phyloP scores from a whole-genome alignment of 2,113 vertebrate genomes.

The Anseranas semipalmata region DNA sequence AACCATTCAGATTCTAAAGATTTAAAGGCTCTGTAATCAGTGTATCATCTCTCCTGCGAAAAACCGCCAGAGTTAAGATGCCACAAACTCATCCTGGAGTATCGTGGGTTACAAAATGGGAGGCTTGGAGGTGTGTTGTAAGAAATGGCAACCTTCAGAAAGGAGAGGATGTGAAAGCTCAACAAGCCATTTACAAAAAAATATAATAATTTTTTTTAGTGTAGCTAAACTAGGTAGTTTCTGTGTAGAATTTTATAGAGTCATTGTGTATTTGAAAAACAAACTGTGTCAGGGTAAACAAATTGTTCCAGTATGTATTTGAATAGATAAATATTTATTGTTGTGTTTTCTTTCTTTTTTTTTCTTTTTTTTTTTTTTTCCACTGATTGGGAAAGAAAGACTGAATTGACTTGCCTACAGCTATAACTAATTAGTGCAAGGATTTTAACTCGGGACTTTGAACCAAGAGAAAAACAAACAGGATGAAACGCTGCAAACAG shows the following conservation, averaged over 20 bases:
- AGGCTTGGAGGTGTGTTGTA: background rate
- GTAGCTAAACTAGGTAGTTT: background rate
- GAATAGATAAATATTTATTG: conserved; percentile 26
- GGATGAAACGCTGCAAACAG: background rate
- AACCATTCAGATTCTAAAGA: background rate
- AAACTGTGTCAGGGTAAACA: background rate
- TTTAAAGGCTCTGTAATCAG: background rate
- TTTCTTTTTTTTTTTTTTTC: background rate
- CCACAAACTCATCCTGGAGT: background rate
- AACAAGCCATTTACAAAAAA: background rate
- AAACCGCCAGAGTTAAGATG: background rate
- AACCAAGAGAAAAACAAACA: conserved; percentile 3
- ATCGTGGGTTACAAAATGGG: background rate
- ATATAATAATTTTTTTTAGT: background rate
- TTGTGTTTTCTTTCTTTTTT: background rate
- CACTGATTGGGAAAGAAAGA: background rate
- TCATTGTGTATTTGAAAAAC: background rate
- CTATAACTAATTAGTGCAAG: background rate
- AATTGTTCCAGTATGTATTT: background rate
- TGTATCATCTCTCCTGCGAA: background rate
- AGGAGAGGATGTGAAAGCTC: background rate
- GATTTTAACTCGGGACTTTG: conserved; percentile 16
- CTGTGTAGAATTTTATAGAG: background rate
- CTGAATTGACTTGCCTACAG: conserved; percentile 6
- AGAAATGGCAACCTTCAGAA: background rate